Evolutionary conservation across 53 echinoderm and acorn worm genomes (phyloP), one percentile per base, ranked within the genome.

Genomic region (Temnopleurus reevesii): DNA sequence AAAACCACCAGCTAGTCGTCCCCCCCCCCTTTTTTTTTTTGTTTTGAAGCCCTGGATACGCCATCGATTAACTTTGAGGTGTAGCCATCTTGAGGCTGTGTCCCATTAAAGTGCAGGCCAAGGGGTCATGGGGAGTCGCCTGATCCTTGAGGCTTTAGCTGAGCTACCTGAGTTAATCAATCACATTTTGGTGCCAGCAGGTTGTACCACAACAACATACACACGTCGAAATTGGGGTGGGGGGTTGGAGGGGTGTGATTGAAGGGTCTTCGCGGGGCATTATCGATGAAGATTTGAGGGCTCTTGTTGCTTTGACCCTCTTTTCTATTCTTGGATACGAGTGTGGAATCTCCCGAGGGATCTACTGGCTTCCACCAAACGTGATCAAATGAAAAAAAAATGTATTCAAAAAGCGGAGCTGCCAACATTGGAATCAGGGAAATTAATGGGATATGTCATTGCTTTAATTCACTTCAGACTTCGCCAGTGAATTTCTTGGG

Each of bases 141-240:
- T 71, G 71, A 71, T 71, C 71, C 71, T 41, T 15, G 8, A 71
- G 71, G 43, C 33, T 71, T 71, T 41, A 41, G 71, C 71, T 12
- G 71, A 41, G 23, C 71, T 41, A 71, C 38, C 71, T 41, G n/a
- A 5, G 71, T 71, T 71, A 71, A 71, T 71, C 71, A 71, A 71
- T 71, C 71, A 71, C 71, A 71, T 71, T 71, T 71, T 36, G 71
- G n/a, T n/a, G 71, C 71, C 3, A 71, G 71, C 71, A 71, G 43
- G 71, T 71, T 71, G 71, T 71, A 27, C 8, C 38, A 43, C 71
- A 71, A 71, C 71, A 71, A n/a, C n/a, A n/a, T n/a, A n/a, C 41
- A 71, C 71, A 71, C 71, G 71, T 71, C 41, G 71, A 41, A 41
- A 71, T 71, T 71, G 18, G 6, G 41, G 43, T 36, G 6, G 41